Evolutionary conservation across 2,797 vertebrate species (phyloP).

Genomic region (Xiphophorus birchmanni): DNA sequence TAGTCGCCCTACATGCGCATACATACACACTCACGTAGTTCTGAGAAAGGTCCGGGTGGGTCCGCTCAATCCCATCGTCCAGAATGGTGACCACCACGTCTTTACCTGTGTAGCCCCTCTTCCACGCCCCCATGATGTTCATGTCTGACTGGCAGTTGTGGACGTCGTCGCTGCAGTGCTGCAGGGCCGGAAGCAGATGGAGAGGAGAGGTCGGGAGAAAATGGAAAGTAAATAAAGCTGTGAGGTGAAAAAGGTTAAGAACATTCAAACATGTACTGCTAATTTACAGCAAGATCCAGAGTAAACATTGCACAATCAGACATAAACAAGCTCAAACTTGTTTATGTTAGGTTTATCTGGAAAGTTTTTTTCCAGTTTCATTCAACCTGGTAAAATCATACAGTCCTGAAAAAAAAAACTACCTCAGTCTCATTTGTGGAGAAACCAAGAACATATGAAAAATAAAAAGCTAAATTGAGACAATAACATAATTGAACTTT

Average conservation of each 20-base stretch:
- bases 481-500: background rate
- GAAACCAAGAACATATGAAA: background rate
- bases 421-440: background rate
- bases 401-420: background rate
- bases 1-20: constrained; percentile 45
- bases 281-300: background rate
- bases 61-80: constrained; percentile 96
- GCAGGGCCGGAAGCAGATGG: constrained; percentile 14
- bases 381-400: background rate
- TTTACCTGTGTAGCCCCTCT: constrained; percentile 97
- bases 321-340: constrained; percentile 24
- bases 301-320: background rate
- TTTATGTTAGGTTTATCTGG: constrained; percentile 3
- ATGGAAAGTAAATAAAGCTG: background rate
- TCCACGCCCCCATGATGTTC: constrained; percentile 99
- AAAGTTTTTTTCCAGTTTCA: background rate
- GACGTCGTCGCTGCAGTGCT: constrained; percentile 96
- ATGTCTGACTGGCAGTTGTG: constrained; percentile 98
- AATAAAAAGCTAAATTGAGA: background rate
- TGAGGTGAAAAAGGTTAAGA: background rate
- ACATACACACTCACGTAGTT: constrained; percentile 93
- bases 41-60: constrained; percentile 93
- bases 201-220: constrained; percentile 5
- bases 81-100: constrained; percentile 96
- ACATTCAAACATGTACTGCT: background rate